These are phyloP conservation scores for Pygoscelis adeliae DNA, from an alignment of 2,113 vertebrate species.

Conservation along the genomic window DNA sequence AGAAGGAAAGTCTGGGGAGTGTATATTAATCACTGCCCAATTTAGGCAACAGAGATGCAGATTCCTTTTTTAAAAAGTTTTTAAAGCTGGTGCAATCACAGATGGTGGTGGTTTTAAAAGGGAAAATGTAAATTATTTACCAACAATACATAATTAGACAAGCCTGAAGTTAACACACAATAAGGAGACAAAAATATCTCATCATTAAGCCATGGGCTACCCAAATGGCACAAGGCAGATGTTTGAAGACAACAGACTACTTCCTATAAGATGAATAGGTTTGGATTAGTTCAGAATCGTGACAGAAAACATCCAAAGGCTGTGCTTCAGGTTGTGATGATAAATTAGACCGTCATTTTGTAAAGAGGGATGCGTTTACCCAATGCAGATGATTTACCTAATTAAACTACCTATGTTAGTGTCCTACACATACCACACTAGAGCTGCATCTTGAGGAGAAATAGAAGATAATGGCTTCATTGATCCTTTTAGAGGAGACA, in stretches of 20 bases:
- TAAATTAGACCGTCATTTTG: neutral
- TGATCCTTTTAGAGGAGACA: neutral
- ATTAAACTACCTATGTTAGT: neutral
- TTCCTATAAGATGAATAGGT: neutral
- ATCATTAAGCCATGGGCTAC: neutral
- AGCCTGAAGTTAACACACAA: neutral
- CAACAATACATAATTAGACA: neutral
- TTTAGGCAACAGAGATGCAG: neutral
- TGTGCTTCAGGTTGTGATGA: neutral
- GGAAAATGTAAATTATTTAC: neutral
- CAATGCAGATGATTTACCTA: neutral
- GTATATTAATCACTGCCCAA: accelerated
- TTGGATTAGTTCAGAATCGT: neutral
- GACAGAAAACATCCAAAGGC: neutral
- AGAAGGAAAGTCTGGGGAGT: neutral
- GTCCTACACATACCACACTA: neutral
- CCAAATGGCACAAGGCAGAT: neutral
- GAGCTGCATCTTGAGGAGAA: neutral
- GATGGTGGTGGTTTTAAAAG: neutral
- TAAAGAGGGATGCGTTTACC: neutral
- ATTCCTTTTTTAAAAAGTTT: neutral
- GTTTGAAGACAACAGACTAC: neutral
- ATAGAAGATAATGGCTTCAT: neutral
- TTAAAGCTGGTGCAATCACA: neutral
- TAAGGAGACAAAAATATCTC: neutral